Conservation (phyloP, 2,888 invertebrate species). For the Clistopyga incitator region DNA sequence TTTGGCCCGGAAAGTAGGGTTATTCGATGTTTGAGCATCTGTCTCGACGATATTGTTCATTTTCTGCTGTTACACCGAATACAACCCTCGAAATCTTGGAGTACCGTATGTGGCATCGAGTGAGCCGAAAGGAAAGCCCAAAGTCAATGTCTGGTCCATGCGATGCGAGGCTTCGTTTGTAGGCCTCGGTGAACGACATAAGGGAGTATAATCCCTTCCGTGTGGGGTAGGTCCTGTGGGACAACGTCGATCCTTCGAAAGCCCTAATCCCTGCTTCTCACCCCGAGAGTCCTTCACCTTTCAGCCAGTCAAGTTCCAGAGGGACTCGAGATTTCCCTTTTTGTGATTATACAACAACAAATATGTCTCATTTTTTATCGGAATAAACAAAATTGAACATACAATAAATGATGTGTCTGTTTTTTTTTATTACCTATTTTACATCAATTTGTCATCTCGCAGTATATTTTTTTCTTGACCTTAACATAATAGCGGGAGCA, state of each 20-base stretch:
- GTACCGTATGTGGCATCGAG: constrained; percentile 39
- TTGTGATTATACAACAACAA: neutral
- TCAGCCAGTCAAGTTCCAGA: constrained; percentile 32
- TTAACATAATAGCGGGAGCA: neutral
- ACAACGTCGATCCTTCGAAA: constrained; percentile 63
- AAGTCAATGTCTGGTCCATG: constrained; percentile 49
- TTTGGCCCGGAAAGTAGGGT: constrained; percentile 10
- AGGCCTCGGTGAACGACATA: constrained; percentile 49
- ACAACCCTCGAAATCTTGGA: constrained; percentile 46
- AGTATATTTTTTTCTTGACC: neutral
- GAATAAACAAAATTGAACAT: neutral
- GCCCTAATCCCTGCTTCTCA: constrained; percentile 58
- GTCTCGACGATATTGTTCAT: constrained; percentile 21
- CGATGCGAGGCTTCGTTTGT: constrained; percentile 6
- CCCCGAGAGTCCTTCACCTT: constrained; percentile 30
- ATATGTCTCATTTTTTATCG: neutral
- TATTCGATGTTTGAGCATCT: constrained; percentile 52
- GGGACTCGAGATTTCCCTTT: constrained; percentile 25
- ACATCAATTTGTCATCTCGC: neutral
- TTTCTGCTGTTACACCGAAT: constrained; percentile 28
- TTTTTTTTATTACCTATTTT: neutral
- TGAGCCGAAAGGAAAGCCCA: constrained; percentile 20
- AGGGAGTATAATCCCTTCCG: constrained; percentile 62
- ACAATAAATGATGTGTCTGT: neutral
- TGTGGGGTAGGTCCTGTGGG: constrained; percentile 54